phyloP scores from a whole-genome alignment of 35 echinoderm and acorn worm species.

The Patiria miniata region DNA sequence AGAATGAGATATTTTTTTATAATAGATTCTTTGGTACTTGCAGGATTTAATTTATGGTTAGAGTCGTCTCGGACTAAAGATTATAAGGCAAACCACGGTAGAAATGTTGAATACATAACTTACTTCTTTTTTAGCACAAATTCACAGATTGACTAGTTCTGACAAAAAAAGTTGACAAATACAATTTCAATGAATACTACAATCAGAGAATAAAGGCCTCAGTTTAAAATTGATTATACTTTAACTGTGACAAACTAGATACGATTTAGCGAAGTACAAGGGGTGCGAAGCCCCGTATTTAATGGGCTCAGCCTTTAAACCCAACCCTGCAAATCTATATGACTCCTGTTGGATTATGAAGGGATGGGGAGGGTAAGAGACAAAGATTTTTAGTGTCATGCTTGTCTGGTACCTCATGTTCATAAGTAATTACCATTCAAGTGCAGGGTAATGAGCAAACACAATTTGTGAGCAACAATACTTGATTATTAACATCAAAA shows the following conservation, averaged over 20 bases:
- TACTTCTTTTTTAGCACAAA: background rate
- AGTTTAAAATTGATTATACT: background rate
- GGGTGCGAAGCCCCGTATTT: too few relatives aligned
- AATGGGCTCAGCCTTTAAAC: too few relatives aligned
- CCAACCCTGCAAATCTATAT: too few relatives aligned
- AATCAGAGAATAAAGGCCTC: background rate
- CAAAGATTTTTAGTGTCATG: too few relatives aligned
- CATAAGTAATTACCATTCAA: too few relatives aligned
- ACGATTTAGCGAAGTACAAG: too few relatives aligned
- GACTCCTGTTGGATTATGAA: too few relatives aligned
- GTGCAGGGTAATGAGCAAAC: too few relatives aligned
- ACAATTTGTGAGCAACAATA: too few relatives aligned
- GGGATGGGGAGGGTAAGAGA: too few relatives aligned
- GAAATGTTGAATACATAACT: background rate
- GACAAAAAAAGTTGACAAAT: background rate
- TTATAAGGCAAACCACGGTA: constrained; percentile 18
- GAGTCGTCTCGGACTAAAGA: constrained; percentile 1
- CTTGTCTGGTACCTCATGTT: too few relatives aligned
- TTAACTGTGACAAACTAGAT: background rate
- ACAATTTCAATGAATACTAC: background rate
- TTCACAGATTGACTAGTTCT: background rate
- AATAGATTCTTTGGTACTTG: constrained; percentile 18
- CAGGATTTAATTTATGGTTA: constrained; percentile 18
- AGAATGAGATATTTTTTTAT: background rate
- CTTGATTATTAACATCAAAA: too few relatives aligned